Evolutionary conservation across 2,113 vertebrate genomes (phyloP), one percentile per base, ranked within the genome.

Genomic region (Lasiurus borealis): DNA sequence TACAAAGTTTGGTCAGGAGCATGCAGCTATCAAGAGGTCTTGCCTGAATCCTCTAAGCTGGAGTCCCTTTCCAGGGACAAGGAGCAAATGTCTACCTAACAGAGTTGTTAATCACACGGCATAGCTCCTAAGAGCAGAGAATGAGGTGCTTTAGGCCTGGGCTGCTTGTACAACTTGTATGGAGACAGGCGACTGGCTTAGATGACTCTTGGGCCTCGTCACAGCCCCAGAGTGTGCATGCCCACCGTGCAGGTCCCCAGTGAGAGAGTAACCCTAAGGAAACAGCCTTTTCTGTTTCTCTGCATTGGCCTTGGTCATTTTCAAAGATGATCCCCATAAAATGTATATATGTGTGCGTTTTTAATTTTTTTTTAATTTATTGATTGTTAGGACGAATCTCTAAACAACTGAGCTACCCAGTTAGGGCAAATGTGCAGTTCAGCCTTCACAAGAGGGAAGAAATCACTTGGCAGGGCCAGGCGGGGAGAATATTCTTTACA

Each of bases 381-480:
- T 68, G 64, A 68, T 68, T 68, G 12, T n/a, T n/a, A n/a, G 14
- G 15, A n/a, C 0, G 64, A 68, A 6, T 7, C 31, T 68, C 31
- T 68, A 68, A 68, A 31, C 14, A 68, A 68, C 64, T n/a, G 15
- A 68, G 64, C 29, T 68, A 68, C 29, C 64, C 14, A 3, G 2
- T n/a, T 31, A 68, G 64, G 64, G 14, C 64, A 90, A 91, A 46
- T 3, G 18, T 23, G 21, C 83, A 19, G 54, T 48, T 93, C 73
- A 76, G 83, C 71, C n/a, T 80, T 40, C 72, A 66, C 64, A 40
- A 93, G 69, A 81, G 40, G 29, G 64, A 88, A 75, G 80, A 96
- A 96, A 78, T 85, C 95, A 95, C 96, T 92, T 95, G 97, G 96
- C 88, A 59, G 66, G 52, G 76, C 31, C 3, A 48, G 27, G 46